phyloP scores from a whole-genome alignment of 1,140 invertebrate species.

The Bradysia coprophila region DNA sequence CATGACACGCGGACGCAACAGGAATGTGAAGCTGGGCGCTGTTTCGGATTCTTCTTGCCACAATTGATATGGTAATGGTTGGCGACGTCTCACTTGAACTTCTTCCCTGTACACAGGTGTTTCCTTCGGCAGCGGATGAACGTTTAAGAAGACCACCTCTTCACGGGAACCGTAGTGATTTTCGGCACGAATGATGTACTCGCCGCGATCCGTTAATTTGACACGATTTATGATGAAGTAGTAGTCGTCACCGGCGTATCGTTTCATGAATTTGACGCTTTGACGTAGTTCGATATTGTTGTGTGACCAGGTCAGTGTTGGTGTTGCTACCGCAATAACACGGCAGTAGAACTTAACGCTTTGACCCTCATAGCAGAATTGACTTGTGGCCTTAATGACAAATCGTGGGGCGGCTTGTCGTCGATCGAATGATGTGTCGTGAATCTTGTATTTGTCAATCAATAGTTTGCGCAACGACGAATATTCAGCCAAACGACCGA shows the following conservation, averaged over 20 bases:
- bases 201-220: conserved; percentile 87
- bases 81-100: conserved; percentile 42
- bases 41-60: conserved; percentile 80
- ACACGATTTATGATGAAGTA: conserved; percentile 94
- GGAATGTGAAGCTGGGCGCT: conserved; percentile 91
- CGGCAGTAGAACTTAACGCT: conserved; percentile 94
- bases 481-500: conserved; percentile 93
- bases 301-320: conserved; percentile 89
- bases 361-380: conserved; percentile 92
- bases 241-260: conserved; percentile 89
- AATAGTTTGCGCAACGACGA: conserved; percentile 90
- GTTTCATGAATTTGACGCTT: conserved; percentile 98
- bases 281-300: conserved; percentile 88
- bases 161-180: conserved; percentile 95
- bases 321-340: conserved; percentile 83
- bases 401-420: conserved; percentile 94
- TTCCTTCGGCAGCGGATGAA: conserved; percentile 77
- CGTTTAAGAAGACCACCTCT: conserved; percentile 92
- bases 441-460: conserved; percentile 91
- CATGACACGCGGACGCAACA: conserved; percentile 91
- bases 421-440: conserved; percentile 90
- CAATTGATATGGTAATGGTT: conserved; percentile 57
- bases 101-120: conserved; percentile 53
- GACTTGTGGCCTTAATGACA: conserved; percentile 87
- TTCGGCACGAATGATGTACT: conserved; percentile 92